These are phyloP conservation scores for Mastomys coucha DNA, from an alignment of 2,113 vertebrate species.

Conservation along the genomic window DNA sequence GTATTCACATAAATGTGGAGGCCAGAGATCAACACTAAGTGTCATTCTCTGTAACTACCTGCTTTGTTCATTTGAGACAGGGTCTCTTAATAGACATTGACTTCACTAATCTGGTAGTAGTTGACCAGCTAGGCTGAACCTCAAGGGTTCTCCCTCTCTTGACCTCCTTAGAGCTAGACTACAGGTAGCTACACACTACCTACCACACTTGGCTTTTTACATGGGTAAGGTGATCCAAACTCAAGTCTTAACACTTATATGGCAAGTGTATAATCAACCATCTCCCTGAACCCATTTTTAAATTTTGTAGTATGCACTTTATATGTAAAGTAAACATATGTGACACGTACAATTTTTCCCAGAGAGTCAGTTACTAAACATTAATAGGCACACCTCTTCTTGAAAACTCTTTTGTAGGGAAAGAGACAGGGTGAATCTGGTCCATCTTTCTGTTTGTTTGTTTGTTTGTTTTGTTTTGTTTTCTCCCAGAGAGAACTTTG, in stretches of 20 bases:
- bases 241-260: neutral
- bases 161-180: neutral
- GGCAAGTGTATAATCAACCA: neutral
- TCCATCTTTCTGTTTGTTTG: neutral
- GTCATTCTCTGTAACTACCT: neutral
- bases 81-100: neutral
- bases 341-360: neutral
- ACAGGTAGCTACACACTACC: no score
- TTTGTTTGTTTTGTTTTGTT: neutral
- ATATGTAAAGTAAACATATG: neutral
- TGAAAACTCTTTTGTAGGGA: neutral
- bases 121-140: neutral
- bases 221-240: neutral
- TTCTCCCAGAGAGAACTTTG: neutral
- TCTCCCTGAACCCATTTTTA: neutral
- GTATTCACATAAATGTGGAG: neutral
- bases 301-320: neutral
- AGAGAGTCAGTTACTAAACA: neutral
- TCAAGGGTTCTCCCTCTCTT: no score
- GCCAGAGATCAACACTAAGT: neutral
- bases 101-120: neutral
- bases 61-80: neutral
- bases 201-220: neutral
- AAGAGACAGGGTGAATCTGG: neutral
- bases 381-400: neutral